These are phyloP conservation scores for Neomorphus geoffroyi DNA, from an alignment of 2,797 vertebrate species.

Conservation along the genomic window DNA sequence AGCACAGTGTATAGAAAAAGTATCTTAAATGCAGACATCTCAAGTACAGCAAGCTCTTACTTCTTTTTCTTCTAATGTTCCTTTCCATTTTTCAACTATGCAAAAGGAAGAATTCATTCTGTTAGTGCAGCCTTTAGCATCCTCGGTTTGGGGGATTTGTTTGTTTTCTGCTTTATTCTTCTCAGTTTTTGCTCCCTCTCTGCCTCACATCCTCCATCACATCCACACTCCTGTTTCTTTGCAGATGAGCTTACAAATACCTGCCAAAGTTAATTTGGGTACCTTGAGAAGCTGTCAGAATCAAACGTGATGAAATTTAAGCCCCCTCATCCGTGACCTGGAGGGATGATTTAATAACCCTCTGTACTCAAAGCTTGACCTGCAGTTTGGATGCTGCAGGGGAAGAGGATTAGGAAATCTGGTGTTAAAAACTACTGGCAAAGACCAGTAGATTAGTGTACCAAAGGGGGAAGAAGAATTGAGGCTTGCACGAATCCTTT, in stretches of 20 bases:
- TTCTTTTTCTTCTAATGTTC: background rate
- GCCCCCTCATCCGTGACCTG: background rate
- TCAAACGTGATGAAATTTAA: background rate
- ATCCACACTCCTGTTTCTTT: background rate
- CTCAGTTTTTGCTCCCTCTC: background rate
- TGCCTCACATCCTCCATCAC: background rate
- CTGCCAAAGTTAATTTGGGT: background rate
- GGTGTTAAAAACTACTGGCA: background rate
- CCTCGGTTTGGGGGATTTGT: background rate
- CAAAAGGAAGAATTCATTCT: background rate
- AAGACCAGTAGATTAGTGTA: background rate
- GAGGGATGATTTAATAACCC: slow-evolving; percentile 8
- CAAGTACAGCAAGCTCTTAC: background rate
- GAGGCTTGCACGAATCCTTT: background rate
- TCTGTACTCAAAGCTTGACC: background rate
- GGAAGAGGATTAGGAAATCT: background rate
- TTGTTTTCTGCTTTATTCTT: background rate
- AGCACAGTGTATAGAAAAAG: background rate
- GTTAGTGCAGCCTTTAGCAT: background rate
- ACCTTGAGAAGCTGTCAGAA: background rate
- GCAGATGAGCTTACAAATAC: background rate
- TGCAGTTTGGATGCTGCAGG: background rate
- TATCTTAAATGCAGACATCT: background rate
- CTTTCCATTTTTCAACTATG: background rate
- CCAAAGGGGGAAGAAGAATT: background rate